A percentile compares a stretch with the other conserved stretches of the same genome.
Conservation (phyloP, 2,113 vertebrate species). For the Misgurnus anguillicaudatus region DNA sequence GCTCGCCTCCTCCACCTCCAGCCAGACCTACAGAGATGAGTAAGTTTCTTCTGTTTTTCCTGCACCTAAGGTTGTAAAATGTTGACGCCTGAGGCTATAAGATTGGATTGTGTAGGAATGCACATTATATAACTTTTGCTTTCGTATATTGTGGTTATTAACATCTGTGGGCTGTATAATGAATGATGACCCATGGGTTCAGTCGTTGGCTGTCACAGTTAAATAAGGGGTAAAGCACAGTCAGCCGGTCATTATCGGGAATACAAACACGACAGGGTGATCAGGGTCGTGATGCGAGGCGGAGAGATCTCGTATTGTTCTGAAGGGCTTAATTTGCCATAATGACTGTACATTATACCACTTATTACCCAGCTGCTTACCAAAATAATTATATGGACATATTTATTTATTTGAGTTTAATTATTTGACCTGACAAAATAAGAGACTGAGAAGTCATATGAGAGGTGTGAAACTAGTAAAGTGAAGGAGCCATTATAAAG, state of each 20-base stretch:
- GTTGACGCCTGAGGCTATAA: neutral
- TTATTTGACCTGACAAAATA: no score
- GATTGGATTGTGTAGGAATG: neutral
- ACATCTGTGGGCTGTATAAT: neutral
- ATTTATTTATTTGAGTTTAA: no score
- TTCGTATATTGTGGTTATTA: neutral
- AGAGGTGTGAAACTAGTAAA: no score
- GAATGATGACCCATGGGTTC: neutral
- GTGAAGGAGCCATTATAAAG: no score
- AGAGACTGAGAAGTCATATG: no score
- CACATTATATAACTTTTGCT: neutral
- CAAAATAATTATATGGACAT: no score
- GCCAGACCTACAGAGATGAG: conserved; percentile 85
- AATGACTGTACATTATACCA: neutral
- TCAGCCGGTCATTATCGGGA: neutral
- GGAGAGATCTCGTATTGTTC: no score
- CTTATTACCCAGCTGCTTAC: neutral
- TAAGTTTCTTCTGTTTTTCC: conserved; percentile 68
- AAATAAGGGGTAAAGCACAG: neutral
- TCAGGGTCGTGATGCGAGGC: no score
- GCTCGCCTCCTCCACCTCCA: conserved; percentile 85
- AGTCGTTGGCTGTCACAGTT: neutral
- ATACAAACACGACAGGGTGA: no score
- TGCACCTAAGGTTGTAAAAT: neutral
- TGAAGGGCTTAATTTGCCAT: no score